These are phyloP conservation scores for Thymelicus lineola DNA, from an alignment of 2,888 invertebrate species.

Conservation along the genomic window DNA sequence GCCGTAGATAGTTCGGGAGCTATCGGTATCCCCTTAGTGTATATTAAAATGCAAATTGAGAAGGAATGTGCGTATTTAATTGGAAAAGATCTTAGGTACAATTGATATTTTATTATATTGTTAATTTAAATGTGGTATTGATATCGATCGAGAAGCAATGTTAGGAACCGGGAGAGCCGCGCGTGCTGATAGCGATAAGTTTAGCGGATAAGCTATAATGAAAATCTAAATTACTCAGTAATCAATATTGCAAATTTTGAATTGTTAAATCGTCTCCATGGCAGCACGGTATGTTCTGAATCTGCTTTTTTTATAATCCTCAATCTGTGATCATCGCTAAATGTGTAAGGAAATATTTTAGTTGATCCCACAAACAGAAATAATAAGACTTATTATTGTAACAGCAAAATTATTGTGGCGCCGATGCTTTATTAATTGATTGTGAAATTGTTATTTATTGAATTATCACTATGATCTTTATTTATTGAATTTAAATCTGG, in stretches of 20 bases:
- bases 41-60: slow-evolving; percentile 71
- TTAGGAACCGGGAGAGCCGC: slow-evolving; percentile 70
- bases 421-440: slow-evolving; percentile 73
- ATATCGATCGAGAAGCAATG: slow-evolving; percentile 83
- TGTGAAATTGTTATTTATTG: slow-evolving; percentile 83
- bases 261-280: slow-evolving; percentile 79
- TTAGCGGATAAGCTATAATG: slow-evolving; percentile 80
- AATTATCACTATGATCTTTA: slow-evolving; percentile 79
- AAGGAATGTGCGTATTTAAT: slow-evolving; percentile 78
- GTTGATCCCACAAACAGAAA: slow-evolving; percentile 70
- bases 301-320: slow-evolving; percentile 83
- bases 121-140: slow-evolving; percentile 84
- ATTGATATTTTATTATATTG: slow-evolving; percentile 85
- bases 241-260: slow-evolving; percentile 82
- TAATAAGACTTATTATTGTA: slow-evolving; percentile 60
- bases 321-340: slow-evolving; percentile 85
- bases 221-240: slow-evolving; percentile 83
- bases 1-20: slow-evolving; percentile 59
- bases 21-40: slow-evolving; percentile 63
- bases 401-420: slow-evolving; percentile 72
- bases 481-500: slow-evolving; percentile 82
- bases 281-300: slow-evolving; percentile 82
- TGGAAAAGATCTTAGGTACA: slow-evolving; percentile 84
- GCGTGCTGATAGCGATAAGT: slow-evolving; percentile 79
- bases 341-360: slow-evolving; percentile 79